Conservation (phyloP, 2,113 vertebrate genomes). For the Pluvialis apricaria region DNA sequence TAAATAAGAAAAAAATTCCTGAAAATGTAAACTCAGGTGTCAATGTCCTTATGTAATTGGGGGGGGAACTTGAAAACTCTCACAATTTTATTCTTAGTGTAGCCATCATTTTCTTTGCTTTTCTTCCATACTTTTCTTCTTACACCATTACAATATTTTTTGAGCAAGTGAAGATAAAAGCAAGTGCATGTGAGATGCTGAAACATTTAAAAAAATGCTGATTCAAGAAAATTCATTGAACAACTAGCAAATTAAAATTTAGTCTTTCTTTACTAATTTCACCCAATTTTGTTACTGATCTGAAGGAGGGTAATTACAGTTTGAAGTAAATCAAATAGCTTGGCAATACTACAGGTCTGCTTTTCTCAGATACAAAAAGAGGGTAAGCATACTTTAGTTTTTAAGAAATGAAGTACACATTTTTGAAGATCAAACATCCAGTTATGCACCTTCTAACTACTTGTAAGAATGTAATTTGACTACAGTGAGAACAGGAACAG, state of each 20-base stretch:
- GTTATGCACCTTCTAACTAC: not conserved
- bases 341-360: not conserved
- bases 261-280: not conserved
- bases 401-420: not conserved
- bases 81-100: not conserved
- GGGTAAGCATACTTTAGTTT: not conserved
- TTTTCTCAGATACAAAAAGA: not conserved
- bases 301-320: not conserved
- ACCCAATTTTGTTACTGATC: not conserved
- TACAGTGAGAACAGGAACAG: not conserved
- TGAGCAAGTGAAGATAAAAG: not conserved
- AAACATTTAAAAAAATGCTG: not conserved
- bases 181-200: not conserved
- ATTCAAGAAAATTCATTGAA: not conserved
- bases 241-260: not conserved
- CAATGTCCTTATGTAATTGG: not conserved
- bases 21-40: not conserved
- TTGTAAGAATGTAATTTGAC: not conserved
- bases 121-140: not conserved
- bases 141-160: not conserved
- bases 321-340: not conserved
- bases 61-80: not conserved
- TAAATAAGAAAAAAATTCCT: not conserved
- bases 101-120: not conserved
- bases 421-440: not conserved